Evolutionary conservation across 2,113 vertebrate species (phyloP).

Genomic region (Pungitius pungitius): DNA sequence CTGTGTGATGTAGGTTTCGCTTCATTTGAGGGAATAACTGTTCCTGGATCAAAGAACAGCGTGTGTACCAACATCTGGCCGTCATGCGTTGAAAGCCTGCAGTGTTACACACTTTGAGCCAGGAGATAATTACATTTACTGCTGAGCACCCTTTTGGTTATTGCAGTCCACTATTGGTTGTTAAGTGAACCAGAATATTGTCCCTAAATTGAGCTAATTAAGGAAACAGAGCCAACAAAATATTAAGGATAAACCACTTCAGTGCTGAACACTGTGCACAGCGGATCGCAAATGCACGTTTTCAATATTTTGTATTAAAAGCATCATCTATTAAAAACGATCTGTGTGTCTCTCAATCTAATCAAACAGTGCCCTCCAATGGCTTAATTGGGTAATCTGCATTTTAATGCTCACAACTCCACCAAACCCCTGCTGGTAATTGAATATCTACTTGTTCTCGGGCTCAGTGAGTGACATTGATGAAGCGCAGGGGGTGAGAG

Average conservation of each 20-base stretch:
- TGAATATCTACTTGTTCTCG: slow-evolving; percentile 52
- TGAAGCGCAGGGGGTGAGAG: slow-evolving; percentile 43
- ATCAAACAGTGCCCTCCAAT: slow-evolving; percentile 78
- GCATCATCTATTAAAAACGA: slow-evolving; percentile 19
- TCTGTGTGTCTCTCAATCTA: slow-evolving; percentile 33
- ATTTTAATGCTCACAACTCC: slow-evolving; percentile 30
- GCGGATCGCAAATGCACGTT: slow-evolving; percentile 13
- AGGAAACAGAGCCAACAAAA: slow-evolving; percentile 12
- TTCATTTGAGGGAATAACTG: background rate
- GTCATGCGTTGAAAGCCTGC: background rate
- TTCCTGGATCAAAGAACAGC: background rate
- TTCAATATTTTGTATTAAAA: slow-evolving; percentile 7
- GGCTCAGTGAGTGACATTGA: slow-evolving; percentile 49
- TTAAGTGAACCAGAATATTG: background rate
- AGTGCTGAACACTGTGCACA: background rate
- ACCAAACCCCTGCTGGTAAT: slow-evolving; percentile 43
- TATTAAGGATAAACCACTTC: slow-evolving; percentile 16
- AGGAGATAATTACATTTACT: slow-evolving; percentile 32
- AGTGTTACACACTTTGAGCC: background rate
- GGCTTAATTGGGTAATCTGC: slow-evolving; percentile 64
- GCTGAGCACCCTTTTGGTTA: background rate
- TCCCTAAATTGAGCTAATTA: slow-evolving; percentile 22
- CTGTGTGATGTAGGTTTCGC: background rate
- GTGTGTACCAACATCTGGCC: background rate
- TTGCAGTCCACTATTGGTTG: slow-evolving; percentile 1